Base-by-base conservation (phyloP, 2,888 invertebrate species). In the Chorisops tibialis region DNA sequence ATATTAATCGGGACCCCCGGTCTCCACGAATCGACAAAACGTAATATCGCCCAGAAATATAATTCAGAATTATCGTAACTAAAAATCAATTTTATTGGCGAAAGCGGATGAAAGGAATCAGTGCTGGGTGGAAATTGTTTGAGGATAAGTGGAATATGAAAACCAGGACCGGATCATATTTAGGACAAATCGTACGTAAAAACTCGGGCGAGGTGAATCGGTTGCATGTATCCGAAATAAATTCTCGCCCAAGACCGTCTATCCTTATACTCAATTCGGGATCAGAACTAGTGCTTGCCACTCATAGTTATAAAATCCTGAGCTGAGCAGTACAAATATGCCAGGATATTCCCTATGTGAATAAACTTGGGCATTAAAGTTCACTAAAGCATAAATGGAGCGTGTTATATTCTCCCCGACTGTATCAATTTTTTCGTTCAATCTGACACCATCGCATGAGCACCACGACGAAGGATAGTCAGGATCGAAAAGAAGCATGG, bases 321-420 rank as follows among this genome's bases (percentile, higher is more conserved):
- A 41, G 21, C 38, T 4, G 48, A 51, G 41, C 43, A 50, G 24
- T 24, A 30, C 30, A 30, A 30, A 14, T 14, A 21, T 37, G 22
- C 41, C 18, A 9, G 39, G 21, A 19, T 54, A 7, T n/a, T 41
- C n/a, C 12, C n/a, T n/a, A 51, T 16, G 52, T 43, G 37, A 51
- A 51, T 52, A 30, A 30, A 30, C 24, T 52, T 41, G 16, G 18
- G 30, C 24, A 54, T 54, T 61, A 56, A 61, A 61, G 54, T 61
- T 61, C 39, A 61, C 54, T 61, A 61, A 61, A 43, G 61, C 39
- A 61, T 52, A 54, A 61, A 61, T 61, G 61, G 61, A 48, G 54
- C 61, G 47, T 61, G 49, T 5, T 41, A 41, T 2, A 14, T 41
- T 41, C 41, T 41, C 6, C n/a, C 16, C 6, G n/a, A n/a, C 41